phyloP scores from a whole-genome alignment of 2,113 vertebrate species.

The Rhinogobius similis region DNA sequence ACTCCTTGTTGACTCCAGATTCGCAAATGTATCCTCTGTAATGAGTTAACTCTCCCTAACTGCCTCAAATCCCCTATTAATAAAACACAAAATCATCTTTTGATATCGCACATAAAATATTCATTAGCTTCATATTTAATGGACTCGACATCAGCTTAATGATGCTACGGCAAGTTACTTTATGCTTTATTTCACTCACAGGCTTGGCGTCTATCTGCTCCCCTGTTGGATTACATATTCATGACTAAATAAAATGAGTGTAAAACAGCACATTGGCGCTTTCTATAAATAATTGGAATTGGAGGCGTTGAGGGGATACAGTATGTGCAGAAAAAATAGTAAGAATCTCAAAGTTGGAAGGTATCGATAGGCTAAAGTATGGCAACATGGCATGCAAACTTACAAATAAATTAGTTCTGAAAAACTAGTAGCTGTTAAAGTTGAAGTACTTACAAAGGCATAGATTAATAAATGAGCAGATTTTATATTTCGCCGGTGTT shows the following conservation, averaged over 20 bases:
- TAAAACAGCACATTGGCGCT: not conserved
- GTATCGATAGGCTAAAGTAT: not conserved
- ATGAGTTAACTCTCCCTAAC: slow-evolving; percentile 4
- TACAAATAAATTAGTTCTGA: not conserved
- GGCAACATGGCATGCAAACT: not conserved
- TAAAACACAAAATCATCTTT: slow-evolving; percentile 6
- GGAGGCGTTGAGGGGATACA: not conserved
- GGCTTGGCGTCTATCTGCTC: slow-evolving; percentile 2
- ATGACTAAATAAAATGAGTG: slow-evolving; percentile 11
- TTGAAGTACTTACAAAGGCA: too few species aligned
- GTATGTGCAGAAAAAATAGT: not conserved
- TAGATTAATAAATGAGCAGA: too few species aligned
- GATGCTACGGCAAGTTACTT: not conserved
- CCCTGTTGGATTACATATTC: slow-evolving; percentile 9
- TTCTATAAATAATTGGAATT: slow-evolving; percentile 4
- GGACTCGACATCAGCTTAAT: slow-evolving; percentile 2
- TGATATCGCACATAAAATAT: slow-evolving; percentile 17
- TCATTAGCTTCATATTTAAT: slow-evolving; percentile 9
- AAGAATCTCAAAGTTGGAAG: not conserved
- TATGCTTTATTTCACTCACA: not conserved
- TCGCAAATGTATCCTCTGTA: not conserved
- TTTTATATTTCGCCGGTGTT: not conserved
- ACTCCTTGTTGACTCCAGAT: not conserved
- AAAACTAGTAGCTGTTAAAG: too few species aligned
- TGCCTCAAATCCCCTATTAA: slow-evolving; percentile 1